Evolutionary conservation across 2,113 vertebrate genomes (phyloP).

Genomic region (Montifringilla adamsi): DNA sequence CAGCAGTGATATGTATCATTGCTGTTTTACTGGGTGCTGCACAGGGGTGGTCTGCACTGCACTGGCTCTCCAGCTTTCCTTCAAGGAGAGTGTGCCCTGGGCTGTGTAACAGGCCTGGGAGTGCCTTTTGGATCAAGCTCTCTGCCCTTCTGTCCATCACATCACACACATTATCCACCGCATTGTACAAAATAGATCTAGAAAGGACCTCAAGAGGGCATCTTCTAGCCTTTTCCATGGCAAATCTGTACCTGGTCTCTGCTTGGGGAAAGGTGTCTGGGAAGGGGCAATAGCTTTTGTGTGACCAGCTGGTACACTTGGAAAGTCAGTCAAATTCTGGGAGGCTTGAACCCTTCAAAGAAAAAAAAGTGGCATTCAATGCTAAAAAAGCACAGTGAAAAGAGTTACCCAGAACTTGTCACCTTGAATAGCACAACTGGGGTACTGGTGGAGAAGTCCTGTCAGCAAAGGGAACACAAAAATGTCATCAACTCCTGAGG

Average conservation of each 20-base stretch:
- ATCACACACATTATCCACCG: background rate
- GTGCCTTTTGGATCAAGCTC: background rate
- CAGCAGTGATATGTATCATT: background rate
- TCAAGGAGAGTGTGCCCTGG: background rate
- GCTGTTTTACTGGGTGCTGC: background rate
- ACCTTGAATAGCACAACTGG: background rate
- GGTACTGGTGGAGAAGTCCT: background rate
- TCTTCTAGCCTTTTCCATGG: constrained; percentile 41
- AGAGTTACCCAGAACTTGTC: background rate
- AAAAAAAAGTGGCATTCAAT: background rate
- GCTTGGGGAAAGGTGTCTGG: background rate
- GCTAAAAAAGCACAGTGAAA: background rate
- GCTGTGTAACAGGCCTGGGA: background rate
- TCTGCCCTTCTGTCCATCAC: background rate
- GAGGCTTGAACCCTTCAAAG: background rate
- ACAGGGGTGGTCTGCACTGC: accelerated
- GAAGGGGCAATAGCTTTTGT: background rate
- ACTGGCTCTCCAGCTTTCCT: background rate
- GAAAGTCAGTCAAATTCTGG: background rate
- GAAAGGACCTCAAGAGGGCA: constrained; percentile 63
- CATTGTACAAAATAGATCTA: background rate
- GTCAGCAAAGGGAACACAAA: background rate
- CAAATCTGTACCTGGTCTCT: background rate
- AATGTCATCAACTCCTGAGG: background rate
- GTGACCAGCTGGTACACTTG: background rate